These are phyloP conservation scores for Polyploca ridens DNA, from an alignment of 2,888 invertebrate species.

Conservation along the genomic window DNA sequence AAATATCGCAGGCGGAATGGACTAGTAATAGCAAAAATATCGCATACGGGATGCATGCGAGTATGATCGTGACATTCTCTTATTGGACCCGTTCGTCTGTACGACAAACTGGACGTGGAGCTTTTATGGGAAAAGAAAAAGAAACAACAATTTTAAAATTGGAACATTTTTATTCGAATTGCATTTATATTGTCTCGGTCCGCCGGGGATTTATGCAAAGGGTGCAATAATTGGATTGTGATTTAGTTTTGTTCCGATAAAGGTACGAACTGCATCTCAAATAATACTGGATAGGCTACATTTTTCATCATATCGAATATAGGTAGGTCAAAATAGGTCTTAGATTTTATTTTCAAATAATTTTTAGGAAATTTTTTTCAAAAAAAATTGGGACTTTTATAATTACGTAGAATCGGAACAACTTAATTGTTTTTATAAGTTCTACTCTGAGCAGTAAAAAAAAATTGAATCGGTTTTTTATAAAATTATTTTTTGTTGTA, in stretches of 20 bases:
- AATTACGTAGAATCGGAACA: too few species aligned
- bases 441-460: too few species aligned
- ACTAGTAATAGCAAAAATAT: conserved; percentile 39
- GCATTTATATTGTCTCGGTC: conserved; percentile 27
- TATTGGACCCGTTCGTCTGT: conserved; percentile 49
- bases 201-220: conserved; percentile 16
- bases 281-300: background rate
- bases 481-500: too few species aligned
- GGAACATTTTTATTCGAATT: conserved; percentile 38
- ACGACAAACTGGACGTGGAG: conserved; percentile 45
- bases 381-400: too few species aligned
- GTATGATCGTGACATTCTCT: conserved; percentile 48
- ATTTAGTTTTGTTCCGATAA: conserved; percentile 8
- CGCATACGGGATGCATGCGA: conserved; percentile 35
- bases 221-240: conserved; percentile 28
- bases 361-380: too few species aligned
- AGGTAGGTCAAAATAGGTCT: too few species aligned
- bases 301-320: too few species aligned
- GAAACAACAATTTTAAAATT: conserved; percentile 31
- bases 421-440: too few species aligned
- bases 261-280: conserved; percentile 15
- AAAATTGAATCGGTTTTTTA: too few species aligned
- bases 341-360: too few species aligned
- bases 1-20: conserved; percentile 48
- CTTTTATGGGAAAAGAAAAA: conserved; percentile 19